Base-by-base conservation (phyloP, 2,888 invertebrate genomes). In the Cylloceria caligata region DNA sequence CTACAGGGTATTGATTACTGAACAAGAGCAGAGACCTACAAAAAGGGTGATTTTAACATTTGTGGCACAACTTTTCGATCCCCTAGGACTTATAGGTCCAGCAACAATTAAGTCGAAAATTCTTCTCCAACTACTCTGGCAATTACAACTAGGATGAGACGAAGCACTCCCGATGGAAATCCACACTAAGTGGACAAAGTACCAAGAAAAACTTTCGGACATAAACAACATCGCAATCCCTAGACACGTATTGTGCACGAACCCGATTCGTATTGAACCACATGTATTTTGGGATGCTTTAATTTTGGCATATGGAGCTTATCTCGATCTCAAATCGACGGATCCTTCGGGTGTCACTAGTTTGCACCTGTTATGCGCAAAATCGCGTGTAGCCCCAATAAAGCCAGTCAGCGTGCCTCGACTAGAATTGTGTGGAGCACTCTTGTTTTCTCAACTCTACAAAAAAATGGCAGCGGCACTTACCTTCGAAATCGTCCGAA, bases 11-110 rank as follows among this genome's bases (percentile, higher is more conserved):
- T 30, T 45, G n/a, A 6, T 34, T 3, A 24, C 47, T 13, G 19
- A 65, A 11, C 1, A 57, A 0, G 34, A 62, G 7, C 13, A 27
- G 34, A 2, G 64, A 24, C 27, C 62, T 21, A 80, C 79, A 24
- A 78, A 84, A 19, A 62, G 80, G 34, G 1, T 34, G 0, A 81
- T 81, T 2, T 55, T 84, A 34, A 80, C 78, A 0, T 34, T 49
- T n/a, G 84, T 87, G 13, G 80, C 86, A 9, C 83, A 83, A 67
- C 81, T 87, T 6, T 88, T 81, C 62, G 88, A 89, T 69, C 86
- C 87, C 3, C 76, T 87, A 7, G 87, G 87, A 11, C 45, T 88
- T 2, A 27, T 87, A 19, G 83, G 87, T 9, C 88, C 87, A 2
- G 78, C 86, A 49, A 79, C 81, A 11, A 79, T 87, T 6, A 52